Percentiles rank a stretch among this genome's conserved stretches.
These are phyloP conservation scores for Mamestra brassicae DNA, from an alignment of 2,888 invertebrate species.

Conservation along the genomic window DNA sequence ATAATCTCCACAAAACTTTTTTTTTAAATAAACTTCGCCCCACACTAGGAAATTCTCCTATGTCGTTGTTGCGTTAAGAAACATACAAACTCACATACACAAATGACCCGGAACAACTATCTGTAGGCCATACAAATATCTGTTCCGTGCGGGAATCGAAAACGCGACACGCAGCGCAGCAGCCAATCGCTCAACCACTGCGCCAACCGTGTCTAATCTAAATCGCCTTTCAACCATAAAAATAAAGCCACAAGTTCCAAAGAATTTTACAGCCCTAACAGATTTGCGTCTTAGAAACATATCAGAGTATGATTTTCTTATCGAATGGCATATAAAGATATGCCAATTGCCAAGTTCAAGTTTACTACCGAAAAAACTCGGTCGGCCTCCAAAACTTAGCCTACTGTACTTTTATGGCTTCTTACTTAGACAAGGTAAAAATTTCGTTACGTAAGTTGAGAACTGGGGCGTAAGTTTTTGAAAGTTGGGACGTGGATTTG, in stretches of 20 bases:
- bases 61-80: no score
- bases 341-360: conserved; percentile 7
- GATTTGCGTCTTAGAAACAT: conserved; percentile 8
- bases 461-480: not conserved
- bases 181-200: no score
- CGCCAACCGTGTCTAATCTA: no score
- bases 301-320: conserved; percentile 39
- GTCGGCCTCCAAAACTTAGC: conserved; percentile 27
- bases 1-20: no score
- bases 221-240: no score
- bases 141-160: no score
- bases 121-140: no score
- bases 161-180: no score
- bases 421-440: conserved; percentile 26
- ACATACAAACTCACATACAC: no score
- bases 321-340: not conserved
- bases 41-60: no score
- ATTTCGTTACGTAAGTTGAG: not conserved
- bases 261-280: conserved; percentile 15
- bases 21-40: no score
- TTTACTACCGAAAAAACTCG: conserved; percentile 42
- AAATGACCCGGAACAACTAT: no score
- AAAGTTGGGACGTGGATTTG: not conserved
- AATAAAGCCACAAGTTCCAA: not conserved
- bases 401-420: conserved; percentile 39